Evolutionary conservation across 2,888 invertebrate species (phyloP).

Genomic region (Kuschelorhynchus macadamiae): DNA sequence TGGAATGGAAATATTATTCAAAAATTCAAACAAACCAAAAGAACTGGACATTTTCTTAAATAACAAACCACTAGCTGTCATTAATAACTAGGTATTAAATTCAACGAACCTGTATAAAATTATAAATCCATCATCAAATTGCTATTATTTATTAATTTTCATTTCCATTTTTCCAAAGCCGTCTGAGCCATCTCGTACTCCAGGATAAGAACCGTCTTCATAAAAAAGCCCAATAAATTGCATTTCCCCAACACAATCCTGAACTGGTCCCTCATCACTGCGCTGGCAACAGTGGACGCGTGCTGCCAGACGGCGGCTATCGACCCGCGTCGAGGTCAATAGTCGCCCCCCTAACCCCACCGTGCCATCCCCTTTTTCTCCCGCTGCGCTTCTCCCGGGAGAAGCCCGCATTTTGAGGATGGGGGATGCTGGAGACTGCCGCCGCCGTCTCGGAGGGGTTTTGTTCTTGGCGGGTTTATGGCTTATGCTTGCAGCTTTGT

Average conservation of each 20-base stretch:
- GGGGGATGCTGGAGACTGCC: constrained; percentile 43
- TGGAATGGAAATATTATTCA: too few species aligned
- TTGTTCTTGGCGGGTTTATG: constrained; percentile 46
- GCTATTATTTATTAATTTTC: too few species aligned
- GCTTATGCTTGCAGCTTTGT: constrained; percentile 40
- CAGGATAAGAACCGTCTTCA: not conserved
- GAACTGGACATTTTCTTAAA: too few species aligned
- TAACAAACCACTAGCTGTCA: too few species aligned
- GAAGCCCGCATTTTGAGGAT: constrained; percentile 28
- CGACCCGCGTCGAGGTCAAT: constrained; percentile 62
- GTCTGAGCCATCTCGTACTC: too few species aligned
- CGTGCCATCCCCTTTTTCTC: constrained; percentile 33
- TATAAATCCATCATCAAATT: too few species aligned
- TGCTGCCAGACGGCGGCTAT: constrained; percentile 46
- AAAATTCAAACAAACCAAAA: too few species aligned
- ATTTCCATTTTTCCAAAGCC: too few species aligned
- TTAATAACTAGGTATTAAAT: too few species aligned
- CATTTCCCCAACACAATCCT: constrained; percentile 9
- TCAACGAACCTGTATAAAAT: too few species aligned
- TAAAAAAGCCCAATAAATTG: constrained; percentile 13
- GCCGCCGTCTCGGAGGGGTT: constrained; percentile 44
- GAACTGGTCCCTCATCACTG: constrained; percentile 13
- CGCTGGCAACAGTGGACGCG: constrained; percentile 37
- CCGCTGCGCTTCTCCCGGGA: constrained; percentile 41
- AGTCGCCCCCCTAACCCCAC: constrained; percentile 38